Base-by-base conservation (phyloP, 1,140 invertebrate genomes). In the Lasaia peninsularis region DNA sequence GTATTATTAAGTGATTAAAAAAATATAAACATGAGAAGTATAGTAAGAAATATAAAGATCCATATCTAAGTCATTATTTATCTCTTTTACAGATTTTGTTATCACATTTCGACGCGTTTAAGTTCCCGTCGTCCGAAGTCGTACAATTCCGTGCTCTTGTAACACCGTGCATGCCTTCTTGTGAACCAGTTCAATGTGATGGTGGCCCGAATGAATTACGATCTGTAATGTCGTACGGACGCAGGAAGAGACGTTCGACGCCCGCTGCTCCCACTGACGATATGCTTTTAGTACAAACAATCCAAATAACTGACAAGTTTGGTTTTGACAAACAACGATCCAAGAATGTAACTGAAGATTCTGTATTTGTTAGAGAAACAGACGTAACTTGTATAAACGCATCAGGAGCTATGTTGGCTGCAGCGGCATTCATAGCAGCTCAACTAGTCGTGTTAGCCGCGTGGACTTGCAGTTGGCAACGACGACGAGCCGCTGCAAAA, bases 21-120 rank as follows among this genome's bases (percentile, higher is more conserved):
- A 14, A 40, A 20, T 3, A 5, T 11, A 11, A 11, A 28, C 24
- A 28, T 28, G 5, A 2, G 24, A n/a, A n/a, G 1, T 5, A 6
- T 6, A 28, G 4, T 2, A 5, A 28, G 24, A 7, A n/a, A 28
- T 28, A 2, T 28, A 28, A 28, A 28, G 7, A 6, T 14, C 14
- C n/a, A 40, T 31, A 52, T 44, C 35, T 20, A 31, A 52, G 32
- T 7, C 5, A 52, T 52, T 18, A 51, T 40, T n/a, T 18, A 28
- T 14, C 24, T 40, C 24, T 62, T 63, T 90, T 91, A 21, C 92
- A 96, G 92, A 93, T 96, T 52, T 89, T 98, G 6, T 85, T 97
- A n/a, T 96, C 96, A 6, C 94, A 96, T 79, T 98, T 98, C 86
- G 97, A 98, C 79, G 97, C 97, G 8, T 98, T 98, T 92, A 98